Conservation (phyloP, 2,113 vertebrate species). For the Felis catus region F.catus_Fca126_mat1.0 CM031416.1:148180001-148180500, state of each 20-base stretch:
- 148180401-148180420: background rate
- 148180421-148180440: background rate
- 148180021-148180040: background rate
- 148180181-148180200: background rate
- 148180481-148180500: background rate
- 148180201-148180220: background rate
- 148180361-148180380: background rate
- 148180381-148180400: background rate
- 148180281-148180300: too few relatives aligned
- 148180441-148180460: background rate
- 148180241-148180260: background rate
- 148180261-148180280: background rate
- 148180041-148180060: background rate
- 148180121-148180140: background rate
- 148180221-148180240: background rate
- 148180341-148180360: background rate
- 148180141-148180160: background rate
- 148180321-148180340: background rate
- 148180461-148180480: background rate
- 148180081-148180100: background rate
- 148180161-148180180: background rate
- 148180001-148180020: background rate
- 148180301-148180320: background rate
- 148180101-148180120: too few relatives aligned
- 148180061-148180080: background rate